These are phyloP conservation scores for Lagorchestes hirsutus DNA, from an alignment of 2,797 vertebrate species.

Conservation along the genomic window DNA sequence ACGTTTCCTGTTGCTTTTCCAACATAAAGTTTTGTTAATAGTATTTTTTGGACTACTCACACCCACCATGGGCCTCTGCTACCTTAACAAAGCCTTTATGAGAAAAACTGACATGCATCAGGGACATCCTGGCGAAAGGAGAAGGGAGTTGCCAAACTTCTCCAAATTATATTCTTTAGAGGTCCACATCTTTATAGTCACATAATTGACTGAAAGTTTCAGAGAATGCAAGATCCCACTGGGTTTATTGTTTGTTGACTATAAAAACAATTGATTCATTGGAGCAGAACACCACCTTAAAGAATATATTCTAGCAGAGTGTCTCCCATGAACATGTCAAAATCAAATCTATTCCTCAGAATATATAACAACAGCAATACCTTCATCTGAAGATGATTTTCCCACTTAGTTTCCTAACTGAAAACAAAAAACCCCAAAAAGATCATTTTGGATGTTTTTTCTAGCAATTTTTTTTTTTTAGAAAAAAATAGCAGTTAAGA, in stretches of 20 bases:
- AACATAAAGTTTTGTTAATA: not conserved
- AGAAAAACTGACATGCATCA: not conserved
- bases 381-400: not conserved
- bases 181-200: not conserved
- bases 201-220: not conserved
- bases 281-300: not conserved
- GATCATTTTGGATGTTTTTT: not conserved
- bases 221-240: not conserved
- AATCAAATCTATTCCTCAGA: not conserved
- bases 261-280: slow-evolving; percentile 1
- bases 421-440: slow-evolving; percentile 36
- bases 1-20: not conserved
- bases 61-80: not conserved
- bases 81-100: not conserved
- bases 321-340: not conserved
- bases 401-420: not conserved
- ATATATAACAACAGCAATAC: not conserved
- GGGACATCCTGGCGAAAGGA: not conserved
- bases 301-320: not conserved
- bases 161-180: not conserved
- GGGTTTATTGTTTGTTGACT: not conserved
- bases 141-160: not conserved
- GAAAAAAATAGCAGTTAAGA: not conserved
- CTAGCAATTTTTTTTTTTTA: not conserved
- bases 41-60: not conserved